Percentiles rank a stretch among this genome's conserved stretches.
phyloP scores from a whole-genome alignment of 1,140 invertebrate genomes.

The Drosophila leontia region DNA sequence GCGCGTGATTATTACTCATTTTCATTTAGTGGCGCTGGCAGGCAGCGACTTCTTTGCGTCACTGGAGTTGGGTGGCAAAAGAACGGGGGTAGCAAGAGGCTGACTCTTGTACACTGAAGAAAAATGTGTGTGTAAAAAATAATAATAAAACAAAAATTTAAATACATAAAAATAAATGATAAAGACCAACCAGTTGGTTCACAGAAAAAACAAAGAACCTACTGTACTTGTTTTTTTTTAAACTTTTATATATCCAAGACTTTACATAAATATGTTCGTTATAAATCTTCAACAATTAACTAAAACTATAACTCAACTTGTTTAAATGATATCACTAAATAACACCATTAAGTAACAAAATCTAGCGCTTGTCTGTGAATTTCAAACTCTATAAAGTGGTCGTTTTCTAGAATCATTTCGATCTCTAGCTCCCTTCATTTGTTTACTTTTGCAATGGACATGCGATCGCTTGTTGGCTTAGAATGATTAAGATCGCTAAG shows the following conservation, averaged over 20 bases:
- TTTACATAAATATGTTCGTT: neutral
- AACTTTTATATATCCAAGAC: neutral
- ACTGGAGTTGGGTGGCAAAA: slow-evolving; percentile 22
- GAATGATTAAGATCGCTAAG: slow-evolving; percentile 18
- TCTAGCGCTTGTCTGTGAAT: neutral
- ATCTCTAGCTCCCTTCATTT: neutral
- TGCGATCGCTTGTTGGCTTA: slow-evolving; percentile 16
- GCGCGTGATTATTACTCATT: slow-evolving; percentile 64
- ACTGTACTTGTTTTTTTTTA: neutral
- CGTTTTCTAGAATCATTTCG: neutral
- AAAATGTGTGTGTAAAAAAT: neutral
- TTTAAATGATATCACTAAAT: neutral
- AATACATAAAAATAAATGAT: too few species aligned
- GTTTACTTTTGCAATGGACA: slow-evolving; percentile 23
- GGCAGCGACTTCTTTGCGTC: slow-evolving; percentile 43
- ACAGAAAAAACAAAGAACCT: neutral
- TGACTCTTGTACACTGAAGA: neutral
- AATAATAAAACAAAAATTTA: too few species aligned
- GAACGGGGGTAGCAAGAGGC: neutral
- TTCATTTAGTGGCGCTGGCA: slow-evolving; percentile 50
- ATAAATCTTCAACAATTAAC: neutral
- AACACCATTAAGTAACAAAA: neutral
- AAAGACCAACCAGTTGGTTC: too few species aligned
- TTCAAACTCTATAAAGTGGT: neutral
- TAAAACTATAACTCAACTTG: neutral